A percentile compares a stretch with the other conserved stretches of the same genome.
Conservation (phyloP, 2,113 vertebrate species). For the Columba janthina region DNA sequence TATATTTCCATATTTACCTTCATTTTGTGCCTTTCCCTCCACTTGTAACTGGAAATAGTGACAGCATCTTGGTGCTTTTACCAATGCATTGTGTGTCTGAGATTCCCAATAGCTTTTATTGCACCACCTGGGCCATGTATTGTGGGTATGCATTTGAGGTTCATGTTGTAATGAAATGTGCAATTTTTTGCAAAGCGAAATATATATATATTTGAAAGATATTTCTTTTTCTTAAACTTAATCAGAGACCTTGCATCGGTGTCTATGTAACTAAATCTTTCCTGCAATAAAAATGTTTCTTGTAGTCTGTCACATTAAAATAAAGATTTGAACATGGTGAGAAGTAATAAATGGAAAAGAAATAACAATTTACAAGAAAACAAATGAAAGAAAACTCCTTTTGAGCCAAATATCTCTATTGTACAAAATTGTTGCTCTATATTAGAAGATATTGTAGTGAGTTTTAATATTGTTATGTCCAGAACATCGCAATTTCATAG, state of each 20-base stretch:
- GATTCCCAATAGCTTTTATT: not conserved
- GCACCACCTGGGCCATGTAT: not conserved
- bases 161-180: not conserved
- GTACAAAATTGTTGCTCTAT: not conserved
- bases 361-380: slow-evolving; percentile 40
- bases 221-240: slow-evolving; percentile 38
- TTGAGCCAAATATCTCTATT: not conserved
- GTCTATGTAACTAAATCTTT: slow-evolving; percentile 40
- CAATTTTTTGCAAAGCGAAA: slow-evolving; percentile 2
- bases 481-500: not conserved
- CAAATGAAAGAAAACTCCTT: slow-evolving; percentile 2
- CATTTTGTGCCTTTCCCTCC: not conserved
- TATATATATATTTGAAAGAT: not conserved
- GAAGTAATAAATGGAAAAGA: slow-evolving; percentile 21
- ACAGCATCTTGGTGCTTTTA: not conserved
- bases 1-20: not conserved
- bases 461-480: not conserved
- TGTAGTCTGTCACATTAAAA: slow-evolving; percentile 33
- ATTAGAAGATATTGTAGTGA: not conserved
- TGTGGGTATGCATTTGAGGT: not conserved
- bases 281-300: slow-evolving; percentile 31
- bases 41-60: not conserved
- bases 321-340: not conserved
- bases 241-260: slow-evolving; percentile 13
- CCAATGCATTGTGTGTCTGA: not conserved